phyloP scores from a whole-genome alignment of 2,797 vertebrate species.

The Meda fulgida region DNA sequence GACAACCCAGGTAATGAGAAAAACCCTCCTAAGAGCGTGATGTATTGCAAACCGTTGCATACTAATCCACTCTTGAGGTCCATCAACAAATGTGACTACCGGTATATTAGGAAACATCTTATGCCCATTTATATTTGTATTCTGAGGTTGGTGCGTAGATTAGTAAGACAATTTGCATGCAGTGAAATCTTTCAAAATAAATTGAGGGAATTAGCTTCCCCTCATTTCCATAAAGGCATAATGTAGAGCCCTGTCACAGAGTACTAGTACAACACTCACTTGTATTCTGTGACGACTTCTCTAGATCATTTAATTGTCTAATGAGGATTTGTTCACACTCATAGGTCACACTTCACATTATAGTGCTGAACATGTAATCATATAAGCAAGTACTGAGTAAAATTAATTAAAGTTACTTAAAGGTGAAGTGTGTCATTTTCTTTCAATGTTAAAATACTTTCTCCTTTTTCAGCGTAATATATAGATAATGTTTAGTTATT shows the following conservation, averaged over 20 bases:
- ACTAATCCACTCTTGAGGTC: background rate
- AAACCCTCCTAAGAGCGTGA: background rate
- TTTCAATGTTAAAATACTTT: background rate
- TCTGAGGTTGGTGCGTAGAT: slow-evolving; percentile 18
- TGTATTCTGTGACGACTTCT: slow-evolving; percentile 4
- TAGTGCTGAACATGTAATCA: background rate
- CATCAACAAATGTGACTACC: background rate
- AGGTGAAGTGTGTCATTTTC: background rate
- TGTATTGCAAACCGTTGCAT: background rate
- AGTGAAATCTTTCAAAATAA: slow-evolving; percentile 32
- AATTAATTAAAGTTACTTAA: background rate
- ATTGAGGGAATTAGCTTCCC: slow-evolving; percentile 15
- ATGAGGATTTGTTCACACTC: too few relatives aligned
- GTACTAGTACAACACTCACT: background rate
- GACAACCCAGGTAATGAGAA: background rate
- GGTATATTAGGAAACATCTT: slow-evolving; percentile 11
- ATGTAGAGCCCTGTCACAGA: slow-evolving; percentile 3
- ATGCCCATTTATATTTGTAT: slow-evolving; percentile 27
- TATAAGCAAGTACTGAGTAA: background rate
- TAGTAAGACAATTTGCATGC: slow-evolving; percentile 21
- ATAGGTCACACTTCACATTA: slow-evolving; percentile 9
- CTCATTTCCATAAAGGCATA: slow-evolving; percentile 8
- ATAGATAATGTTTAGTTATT: background rate
- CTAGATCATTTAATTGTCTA: slow-evolving; percentile 32
- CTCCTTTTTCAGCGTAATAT: background rate